phyloP scores from a whole-genome alignment of 2,888 invertebrate genomes.

The Helleia helle region DNA sequence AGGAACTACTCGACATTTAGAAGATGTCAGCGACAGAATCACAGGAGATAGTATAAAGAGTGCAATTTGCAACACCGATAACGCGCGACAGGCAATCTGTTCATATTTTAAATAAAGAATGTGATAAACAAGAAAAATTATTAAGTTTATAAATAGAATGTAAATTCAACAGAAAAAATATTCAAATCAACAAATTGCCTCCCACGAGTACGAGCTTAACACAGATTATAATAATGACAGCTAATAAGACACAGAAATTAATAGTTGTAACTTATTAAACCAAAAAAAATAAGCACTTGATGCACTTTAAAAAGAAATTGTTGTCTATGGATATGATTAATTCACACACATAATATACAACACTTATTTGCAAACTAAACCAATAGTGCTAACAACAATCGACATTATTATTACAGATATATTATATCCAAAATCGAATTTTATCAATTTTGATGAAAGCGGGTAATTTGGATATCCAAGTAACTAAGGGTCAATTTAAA shows the following conservation, averaged over 20 bases:
- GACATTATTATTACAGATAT: constrained; percentile 7
- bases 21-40: constrained; percentile 69
- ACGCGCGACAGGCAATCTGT: constrained; percentile 46
- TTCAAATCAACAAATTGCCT: constrained; percentile 34
- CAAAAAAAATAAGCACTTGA: constrained; percentile 50
- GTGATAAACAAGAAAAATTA: too few relatives aligned
- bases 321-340: constrained; percentile 46
- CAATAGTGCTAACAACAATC: constrained; percentile 49
- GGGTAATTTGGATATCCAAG: neutral
- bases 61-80: constrained; percentile 74
- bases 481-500: neutral
- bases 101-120: too few relatives aligned
- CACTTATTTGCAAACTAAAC: constrained; percentile 67
- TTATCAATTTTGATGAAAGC: constrained; percentile 3
- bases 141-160: too few relatives aligned
- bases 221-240: constrained; percentile 60
- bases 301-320: constrained; percentile 38
- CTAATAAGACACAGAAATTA: constrained; percentile 66
- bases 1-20: constrained; percentile 60
- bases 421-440: neutral
- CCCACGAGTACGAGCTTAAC: constrained; percentile 35
- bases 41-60: constrained; percentile 72
- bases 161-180: neutral
- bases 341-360: constrained; percentile 63
- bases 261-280: constrained; percentile 41